phyloP scores from a whole-genome alignment of 2,797 vertebrate genomes.

The Argya squamiceps region DNA sequence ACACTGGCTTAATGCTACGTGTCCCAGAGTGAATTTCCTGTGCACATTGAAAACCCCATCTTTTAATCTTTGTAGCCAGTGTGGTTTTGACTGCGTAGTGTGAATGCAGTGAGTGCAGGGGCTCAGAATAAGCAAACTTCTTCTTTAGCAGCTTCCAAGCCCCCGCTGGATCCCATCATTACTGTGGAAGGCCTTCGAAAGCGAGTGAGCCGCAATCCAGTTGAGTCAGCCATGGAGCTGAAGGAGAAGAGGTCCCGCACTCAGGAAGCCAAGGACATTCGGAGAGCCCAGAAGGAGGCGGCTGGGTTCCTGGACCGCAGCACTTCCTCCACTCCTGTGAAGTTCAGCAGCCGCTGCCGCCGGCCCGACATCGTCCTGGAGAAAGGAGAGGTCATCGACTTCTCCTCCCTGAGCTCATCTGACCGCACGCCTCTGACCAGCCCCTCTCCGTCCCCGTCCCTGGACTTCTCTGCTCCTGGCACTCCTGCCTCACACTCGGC shows the following conservation, averaged over 20 bases:
- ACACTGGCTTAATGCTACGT: not conserved
- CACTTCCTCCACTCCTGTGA: slow-evolving; percentile 88
- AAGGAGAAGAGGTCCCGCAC: slow-evolving; percentile 96
- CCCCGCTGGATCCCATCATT: slow-evolving; percentile 87
- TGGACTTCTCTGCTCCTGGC: slow-evolving; percentile 92
- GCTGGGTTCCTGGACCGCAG: slow-evolving; percentile 83
- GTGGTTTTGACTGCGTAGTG: not conserved
- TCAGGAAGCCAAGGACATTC: slow-evolving; percentile 96
- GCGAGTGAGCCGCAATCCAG: slow-evolving; percentile 86
- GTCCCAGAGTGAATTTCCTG: not conserved
- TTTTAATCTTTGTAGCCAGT: not conserved
- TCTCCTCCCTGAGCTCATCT: slow-evolving; percentile 94
- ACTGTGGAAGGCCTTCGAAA: slow-evolving; percentile 93
- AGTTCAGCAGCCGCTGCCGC: slow-evolving; percentile 80
- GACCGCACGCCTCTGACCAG: slow-evolving; percentile 93
- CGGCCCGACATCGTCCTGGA: slow-evolving; percentile 86
- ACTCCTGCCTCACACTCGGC: slow-evolving; percentile 94
- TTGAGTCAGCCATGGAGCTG: slow-evolving; percentile 94
- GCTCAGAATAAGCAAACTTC: not conserved
- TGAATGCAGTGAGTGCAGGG: not conserved
- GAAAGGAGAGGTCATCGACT: slow-evolving; percentile 94
- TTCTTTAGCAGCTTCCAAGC: slow-evolving; percentile 79
- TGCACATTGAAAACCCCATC: not conserved
- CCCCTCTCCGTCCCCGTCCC: slow-evolving; percentile 91
- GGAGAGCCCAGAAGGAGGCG: slow-evolving; percentile 93